Conservation (phyloP, 2,113 vertebrate genomes). For the Synodontis membranacea region DNA sequence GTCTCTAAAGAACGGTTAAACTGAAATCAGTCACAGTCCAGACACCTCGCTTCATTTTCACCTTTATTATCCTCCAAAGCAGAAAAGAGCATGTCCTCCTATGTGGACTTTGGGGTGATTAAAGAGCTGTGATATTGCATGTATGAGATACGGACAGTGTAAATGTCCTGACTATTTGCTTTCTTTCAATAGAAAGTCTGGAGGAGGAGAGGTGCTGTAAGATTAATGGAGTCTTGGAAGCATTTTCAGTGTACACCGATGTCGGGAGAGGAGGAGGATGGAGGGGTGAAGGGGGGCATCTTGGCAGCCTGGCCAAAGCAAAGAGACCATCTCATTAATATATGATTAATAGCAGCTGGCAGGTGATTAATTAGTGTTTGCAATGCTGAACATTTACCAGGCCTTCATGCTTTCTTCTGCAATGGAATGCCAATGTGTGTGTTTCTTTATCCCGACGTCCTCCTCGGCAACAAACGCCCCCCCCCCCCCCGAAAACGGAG, state of each 20-base stretch:
- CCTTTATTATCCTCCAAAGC: slow-evolving; percentile 36
- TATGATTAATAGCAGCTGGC: slow-evolving; percentile 82
- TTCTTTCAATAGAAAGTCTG: slow-evolving; percentile 69
- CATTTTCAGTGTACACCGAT: slow-evolving; percentile 73
- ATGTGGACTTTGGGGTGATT: slow-evolving; percentile 69
- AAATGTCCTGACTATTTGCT: slow-evolving; percentile 76
- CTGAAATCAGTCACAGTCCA: slow-evolving; percentile 25
- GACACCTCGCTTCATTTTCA: slow-evolving; percentile 27
- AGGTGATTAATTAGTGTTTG: slow-evolving; percentile 87
- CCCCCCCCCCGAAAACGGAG: slow-evolving; percentile 56
- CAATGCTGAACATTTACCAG: slow-evolving; percentile 78
- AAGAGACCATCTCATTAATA: slow-evolving; percentile 83
- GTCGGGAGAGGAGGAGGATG: slow-evolving; percentile 53
- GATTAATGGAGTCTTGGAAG: slow-evolving; percentile 81
- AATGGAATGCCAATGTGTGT: slow-evolving; percentile 72
- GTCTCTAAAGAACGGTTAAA: slow-evolving; percentile 34
- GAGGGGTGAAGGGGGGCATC: slow-evolving; percentile 49
- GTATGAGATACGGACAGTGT: slow-evolving; percentile 74
- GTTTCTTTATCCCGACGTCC: slow-evolving; percentile 46
- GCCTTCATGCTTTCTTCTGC: slow-evolving; percentile 64
- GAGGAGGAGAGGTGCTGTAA: slow-evolving; percentile 63
- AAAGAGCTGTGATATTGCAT: slow-evolving; percentile 73
- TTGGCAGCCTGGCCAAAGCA: slow-evolving; percentile 70
- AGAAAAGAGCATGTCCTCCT: slow-evolving; percentile 52
- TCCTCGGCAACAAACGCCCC: slow-evolving; percentile 40